Evolutionary conservation across 2,888 invertebrate species (phyloP).

Genomic region (Philereme transversata): DNA sequence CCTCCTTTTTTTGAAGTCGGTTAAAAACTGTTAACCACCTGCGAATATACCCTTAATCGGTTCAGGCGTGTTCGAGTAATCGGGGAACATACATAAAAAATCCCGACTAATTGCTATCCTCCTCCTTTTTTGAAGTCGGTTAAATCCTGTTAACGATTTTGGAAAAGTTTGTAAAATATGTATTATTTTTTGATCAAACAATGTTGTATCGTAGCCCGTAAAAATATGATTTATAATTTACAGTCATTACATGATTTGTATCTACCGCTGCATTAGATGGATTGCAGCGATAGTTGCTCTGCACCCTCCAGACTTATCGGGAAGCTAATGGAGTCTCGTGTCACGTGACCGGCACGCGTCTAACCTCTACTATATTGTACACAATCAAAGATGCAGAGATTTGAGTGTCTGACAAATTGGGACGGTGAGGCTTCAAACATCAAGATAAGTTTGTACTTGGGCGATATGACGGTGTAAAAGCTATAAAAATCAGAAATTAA

Average conservation of each 20-base stretch:
- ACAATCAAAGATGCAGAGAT: slow-evolving; percentile 36
- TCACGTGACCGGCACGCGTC: slow-evolving; percentile 76
- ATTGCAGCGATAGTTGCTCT: slow-evolving; percentile 34
- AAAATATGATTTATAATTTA: slow-evolving; percentile 23
- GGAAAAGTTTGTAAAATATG: no score
- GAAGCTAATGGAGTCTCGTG: slow-evolving; percentile 78
- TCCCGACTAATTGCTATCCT: no score
- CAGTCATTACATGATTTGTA: slow-evolving; percentile 29
- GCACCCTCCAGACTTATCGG: slow-evolving; percentile 63
- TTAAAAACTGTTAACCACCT: no score
- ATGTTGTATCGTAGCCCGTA: background rate
- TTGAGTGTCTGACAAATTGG: slow-evolving; percentile 40
- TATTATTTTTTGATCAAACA: no score
- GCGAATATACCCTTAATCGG: no score
- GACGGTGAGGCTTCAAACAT: slow-evolving; percentile 12
- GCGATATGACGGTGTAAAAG: background rate
- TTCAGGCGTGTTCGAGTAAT: no score
- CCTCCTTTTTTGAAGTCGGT: no score
- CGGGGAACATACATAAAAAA: no score
- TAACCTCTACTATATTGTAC: slow-evolving; percentile 60
- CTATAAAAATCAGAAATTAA: background rate
- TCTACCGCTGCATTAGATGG: slow-evolving; percentile 40
- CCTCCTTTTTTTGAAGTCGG: no score
- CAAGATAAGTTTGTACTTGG: slow-evolving; percentile 5
- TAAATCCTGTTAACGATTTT: no score